Evolutionary conservation across 1,140 invertebrate species (phyloP).

Genomic region (Zaprionus lachaisei): DNA sequence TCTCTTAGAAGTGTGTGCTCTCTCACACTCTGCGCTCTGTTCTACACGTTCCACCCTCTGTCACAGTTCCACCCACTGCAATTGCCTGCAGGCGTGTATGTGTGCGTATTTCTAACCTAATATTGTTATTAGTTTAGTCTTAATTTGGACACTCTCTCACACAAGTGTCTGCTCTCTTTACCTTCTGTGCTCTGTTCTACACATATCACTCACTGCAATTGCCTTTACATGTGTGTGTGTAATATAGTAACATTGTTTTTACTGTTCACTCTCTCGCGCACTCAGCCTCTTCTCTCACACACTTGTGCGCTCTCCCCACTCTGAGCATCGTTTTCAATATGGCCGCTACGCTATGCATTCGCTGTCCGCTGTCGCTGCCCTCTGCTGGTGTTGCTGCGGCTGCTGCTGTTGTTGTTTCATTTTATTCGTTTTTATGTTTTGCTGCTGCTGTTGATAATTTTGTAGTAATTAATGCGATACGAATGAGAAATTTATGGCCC

Average conservation of each 20-base stretch:
- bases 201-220: background rate
- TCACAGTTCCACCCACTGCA: background rate
- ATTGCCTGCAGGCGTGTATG: background rate
- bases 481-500: constrained; percentile 81
- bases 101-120: constrained; percentile 32
- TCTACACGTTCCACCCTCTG: background rate
- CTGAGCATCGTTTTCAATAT: constrained; percentile 66
- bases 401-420: constrained; percentile 27
- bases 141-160: background rate
- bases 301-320: constrained; percentile 18
- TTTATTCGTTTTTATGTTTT: constrained; percentile 40
- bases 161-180: too few relatives aligned
- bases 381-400: constrained; percentile 21
- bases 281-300: constrained; percentile 11
- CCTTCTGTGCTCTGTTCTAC: background rate
- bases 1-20: too few relatives aligned
- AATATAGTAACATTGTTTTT: constrained; percentile 40
- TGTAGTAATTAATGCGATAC: constrained; percentile 82
- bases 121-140: constrained; percentile 9
- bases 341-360: constrained; percentile 59
- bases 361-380: constrained; percentile 31
- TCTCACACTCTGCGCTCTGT: background rate
- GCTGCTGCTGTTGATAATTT: constrained; percentile 70
- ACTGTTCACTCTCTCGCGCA: constrained; percentile 21
- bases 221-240: constrained; percentile 9